A percentile compares a stretch with the other conserved stretches of the same genome.
Conservation (phyloP, 2,113 vertebrate genomes). For the Strigops habroptila region DNA sequence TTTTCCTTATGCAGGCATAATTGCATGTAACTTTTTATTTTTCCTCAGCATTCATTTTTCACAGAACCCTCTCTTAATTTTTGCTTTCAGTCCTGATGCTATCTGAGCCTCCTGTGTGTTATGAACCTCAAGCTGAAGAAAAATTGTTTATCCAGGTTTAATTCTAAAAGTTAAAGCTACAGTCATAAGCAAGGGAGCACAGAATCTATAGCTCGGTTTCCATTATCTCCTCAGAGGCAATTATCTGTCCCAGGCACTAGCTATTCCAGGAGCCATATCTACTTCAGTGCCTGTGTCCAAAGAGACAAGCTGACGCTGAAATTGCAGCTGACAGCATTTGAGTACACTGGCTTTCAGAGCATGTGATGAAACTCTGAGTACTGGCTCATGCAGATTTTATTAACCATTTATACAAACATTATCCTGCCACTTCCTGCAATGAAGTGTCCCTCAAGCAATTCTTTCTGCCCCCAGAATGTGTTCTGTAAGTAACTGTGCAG, state of each 20-base stretch:
- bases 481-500: background rate
- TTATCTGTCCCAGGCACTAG: background rate
- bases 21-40: background rate
- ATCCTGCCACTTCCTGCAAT: background rate
- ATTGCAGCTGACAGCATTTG: slow-evolving; percentile 29
- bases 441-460: background rate
- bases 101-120: background rate
- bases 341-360: background rate
- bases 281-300: background rate
- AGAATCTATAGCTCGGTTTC: background rate
- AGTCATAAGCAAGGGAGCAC: background rate
- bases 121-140: background rate
- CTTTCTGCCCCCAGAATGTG: background rate
- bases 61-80: background rate
- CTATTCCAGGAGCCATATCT: slow-evolving; percentile 24
- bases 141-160: background rate
- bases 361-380: background rate
- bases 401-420: background rate
- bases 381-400: background rate
- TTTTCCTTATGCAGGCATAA: background rate
- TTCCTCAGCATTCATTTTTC: background rate
- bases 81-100: background rate
- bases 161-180: background rate
- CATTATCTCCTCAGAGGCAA: background rate
- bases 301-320: background rate